phyloP scores from a whole-genome alignment of 2,113 vertebrate genomes.

The Percopsis transmontana region DNA sequence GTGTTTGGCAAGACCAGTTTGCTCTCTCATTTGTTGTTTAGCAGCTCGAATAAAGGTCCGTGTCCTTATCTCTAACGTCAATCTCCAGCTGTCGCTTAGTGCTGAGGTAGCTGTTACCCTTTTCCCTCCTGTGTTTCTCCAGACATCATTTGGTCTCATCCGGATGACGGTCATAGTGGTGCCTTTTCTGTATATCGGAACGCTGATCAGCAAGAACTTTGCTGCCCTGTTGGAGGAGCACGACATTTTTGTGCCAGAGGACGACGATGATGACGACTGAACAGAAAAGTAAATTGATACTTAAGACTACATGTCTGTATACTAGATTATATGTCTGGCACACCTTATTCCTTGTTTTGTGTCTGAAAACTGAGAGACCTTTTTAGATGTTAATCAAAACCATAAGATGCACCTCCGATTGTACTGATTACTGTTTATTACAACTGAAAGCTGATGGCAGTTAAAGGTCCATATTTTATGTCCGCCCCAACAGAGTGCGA shows the following conservation, averaged over 20 bases:
- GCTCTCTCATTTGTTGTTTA: no score
- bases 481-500: constrained; percentile 55
- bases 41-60: no score
- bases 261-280: constrained; percentile 93
- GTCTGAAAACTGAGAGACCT: constrained; percentile 24
- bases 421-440: background rate
- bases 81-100: no score
- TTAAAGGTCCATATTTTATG: background rate
- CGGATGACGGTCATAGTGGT: constrained; percentile 89
- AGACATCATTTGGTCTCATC: constrained; percentile 93
- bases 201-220: constrained; percentile 93
- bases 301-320: no score
- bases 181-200: constrained; percentile 94
- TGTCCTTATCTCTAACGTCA: no score
- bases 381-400: background rate
- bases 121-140: constrained; percentile 24
- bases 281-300: constrained; percentile 27
- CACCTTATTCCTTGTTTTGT: constrained; percentile 1
- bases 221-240: constrained; percentile 94
- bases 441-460: background rate
- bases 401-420: background rate
- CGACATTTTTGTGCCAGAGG: constrained; percentile 96
- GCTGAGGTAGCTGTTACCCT: no score
- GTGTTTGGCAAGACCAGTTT: no score
- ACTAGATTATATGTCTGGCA: constrained; percentile 4